Evolutionary conservation across 2,888 invertebrate genomes (phyloP).

Genomic region (Nesidiocoris tenuis): DNA sequence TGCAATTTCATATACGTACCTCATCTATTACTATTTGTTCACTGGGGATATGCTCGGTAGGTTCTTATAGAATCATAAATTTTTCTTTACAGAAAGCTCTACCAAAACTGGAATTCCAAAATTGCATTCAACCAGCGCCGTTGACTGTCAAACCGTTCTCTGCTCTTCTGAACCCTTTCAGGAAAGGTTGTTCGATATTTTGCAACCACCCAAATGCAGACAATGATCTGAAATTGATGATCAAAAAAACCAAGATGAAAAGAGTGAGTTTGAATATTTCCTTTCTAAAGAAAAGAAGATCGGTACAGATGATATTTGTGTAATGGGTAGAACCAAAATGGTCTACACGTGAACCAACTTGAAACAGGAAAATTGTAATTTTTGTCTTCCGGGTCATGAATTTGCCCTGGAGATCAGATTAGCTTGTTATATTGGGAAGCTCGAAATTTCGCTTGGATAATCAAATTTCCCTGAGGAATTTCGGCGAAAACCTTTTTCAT

Average conservation of each 20-base stretch:
- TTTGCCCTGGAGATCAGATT: no score
- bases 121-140: slow-evolving; percentile 69
- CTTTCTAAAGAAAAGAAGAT: background rate
- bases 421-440: no score
- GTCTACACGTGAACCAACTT: no score
- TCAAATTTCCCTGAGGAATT: no score
- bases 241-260: slow-evolving; percentile 44
- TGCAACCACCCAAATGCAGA: slow-evolving; percentile 77
- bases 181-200: slow-evolving; percentile 74
- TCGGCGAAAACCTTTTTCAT: no score
- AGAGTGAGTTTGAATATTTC: slow-evolving; percentile 21
- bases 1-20: no score
- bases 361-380: background rate
- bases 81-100: slow-evolving; percentile 2
- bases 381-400: no score
- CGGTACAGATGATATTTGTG: background rate
- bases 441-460: no score
- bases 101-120: slow-evolving; percentile 56
- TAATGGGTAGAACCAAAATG: no score
- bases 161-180: slow-evolving; percentile 78
- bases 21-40: no score
- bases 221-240: slow-evolving; percentile 42
- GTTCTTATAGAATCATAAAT: no score
- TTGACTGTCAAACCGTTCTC: slow-evolving; percentile 76
- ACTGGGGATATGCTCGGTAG: no score